phyloP scores from a whole-genome alignment of 2,113 vertebrate genomes.

The Limanda limanda region DNA sequence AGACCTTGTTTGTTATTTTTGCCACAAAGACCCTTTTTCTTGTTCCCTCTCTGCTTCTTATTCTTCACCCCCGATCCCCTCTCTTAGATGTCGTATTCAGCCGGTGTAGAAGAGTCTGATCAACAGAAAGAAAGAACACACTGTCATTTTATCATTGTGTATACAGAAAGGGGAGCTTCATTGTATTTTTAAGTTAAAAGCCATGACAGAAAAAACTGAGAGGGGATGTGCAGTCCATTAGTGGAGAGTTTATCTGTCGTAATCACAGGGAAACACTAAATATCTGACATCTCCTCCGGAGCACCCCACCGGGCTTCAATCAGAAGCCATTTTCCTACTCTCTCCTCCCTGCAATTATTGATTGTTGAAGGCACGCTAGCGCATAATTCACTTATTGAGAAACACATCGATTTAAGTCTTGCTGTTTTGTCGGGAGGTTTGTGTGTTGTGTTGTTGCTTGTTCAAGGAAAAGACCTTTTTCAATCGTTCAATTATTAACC shows the following conservation, averaged over 20 bases:
- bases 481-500: neutral
- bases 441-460: neutral
- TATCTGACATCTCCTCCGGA: conserved; percentile 6
- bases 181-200: conserved; percentile 23
- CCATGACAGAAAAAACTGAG: neutral
- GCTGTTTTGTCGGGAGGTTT: neutral
- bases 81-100: conserved; percentile 35
- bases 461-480: neutral
- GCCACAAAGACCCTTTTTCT: neutral
- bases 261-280: conserved; percentile 4
- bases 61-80: conserved; percentile 5
- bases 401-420: neutral
- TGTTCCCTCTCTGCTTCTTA: conserved; percentile 30
- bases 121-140: neutral
- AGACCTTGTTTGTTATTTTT: conserved; percentile 39
- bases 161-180: neutral
- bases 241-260: conserved; percentile 15
- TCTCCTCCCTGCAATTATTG: conserved; percentile 22
- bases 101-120: neutral
- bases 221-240: conserved; percentile 19
- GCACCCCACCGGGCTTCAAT: conserved; percentile 12
- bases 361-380: conserved; percentile 14
- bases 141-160: neutral
- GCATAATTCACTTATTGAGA: neutral
- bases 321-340: conserved; percentile 20